Percentiles rank a stretch among this genome's conserved stretches.
Conservation (phyloP, 1,140 invertebrate species). For the Lordiphosa stackelbergi region DNA sequence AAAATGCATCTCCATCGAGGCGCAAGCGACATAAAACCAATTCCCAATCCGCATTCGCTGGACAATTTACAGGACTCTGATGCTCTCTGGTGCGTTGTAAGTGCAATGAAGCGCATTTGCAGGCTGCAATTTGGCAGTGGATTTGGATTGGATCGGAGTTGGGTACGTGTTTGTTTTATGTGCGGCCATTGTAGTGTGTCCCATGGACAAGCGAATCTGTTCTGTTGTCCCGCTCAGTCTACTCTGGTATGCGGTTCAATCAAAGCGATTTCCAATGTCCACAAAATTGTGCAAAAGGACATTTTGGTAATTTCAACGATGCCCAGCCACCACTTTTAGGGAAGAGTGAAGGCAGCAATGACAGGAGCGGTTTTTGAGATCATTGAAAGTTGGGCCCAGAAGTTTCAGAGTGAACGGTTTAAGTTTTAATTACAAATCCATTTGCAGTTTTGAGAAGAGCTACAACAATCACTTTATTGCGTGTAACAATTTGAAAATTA, state of each 20-base stretch:
- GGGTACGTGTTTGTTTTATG: slow-evolving; percentile 67
- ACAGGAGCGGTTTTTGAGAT: slow-evolving; percentile 20
- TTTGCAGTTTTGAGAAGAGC: too few relatives aligned
- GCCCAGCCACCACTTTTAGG: slow-evolving; percentile 2
- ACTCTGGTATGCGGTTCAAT: slow-evolving; percentile 65
- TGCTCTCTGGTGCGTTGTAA: slow-evolving; percentile 53
- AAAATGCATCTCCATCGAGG: slow-evolving; percentile 68
- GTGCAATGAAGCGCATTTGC: slow-evolving; percentile 67
- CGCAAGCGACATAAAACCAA: slow-evolving; percentile 75
- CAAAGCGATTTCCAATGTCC: slow-evolving; percentile 75
- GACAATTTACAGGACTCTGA: slow-evolving; percentile 38
- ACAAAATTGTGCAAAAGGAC: slow-evolving; percentile 74
- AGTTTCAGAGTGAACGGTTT: too few relatives aligned
- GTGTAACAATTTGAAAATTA: too few relatives aligned
- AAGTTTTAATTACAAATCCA: too few relatives aligned
- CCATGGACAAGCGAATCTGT: slow-evolving; percentile 30
- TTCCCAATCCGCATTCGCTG: slow-evolving; percentile 48
- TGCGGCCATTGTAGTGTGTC: slow-evolving; percentile 65
- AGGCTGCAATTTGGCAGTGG: slow-evolving; percentile 68
- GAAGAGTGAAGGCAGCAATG: neutral
- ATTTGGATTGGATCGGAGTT: slow-evolving; percentile 38
- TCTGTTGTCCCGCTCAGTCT: slow-evolving; percentile 44
- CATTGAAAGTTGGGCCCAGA: neutral
- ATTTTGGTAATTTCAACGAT: slow-evolving; percentile 74
- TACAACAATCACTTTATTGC: too few relatives aligned